Conservation (phyloP, 2,888 invertebrate species). For the Seira sanloemensis region DNA sequence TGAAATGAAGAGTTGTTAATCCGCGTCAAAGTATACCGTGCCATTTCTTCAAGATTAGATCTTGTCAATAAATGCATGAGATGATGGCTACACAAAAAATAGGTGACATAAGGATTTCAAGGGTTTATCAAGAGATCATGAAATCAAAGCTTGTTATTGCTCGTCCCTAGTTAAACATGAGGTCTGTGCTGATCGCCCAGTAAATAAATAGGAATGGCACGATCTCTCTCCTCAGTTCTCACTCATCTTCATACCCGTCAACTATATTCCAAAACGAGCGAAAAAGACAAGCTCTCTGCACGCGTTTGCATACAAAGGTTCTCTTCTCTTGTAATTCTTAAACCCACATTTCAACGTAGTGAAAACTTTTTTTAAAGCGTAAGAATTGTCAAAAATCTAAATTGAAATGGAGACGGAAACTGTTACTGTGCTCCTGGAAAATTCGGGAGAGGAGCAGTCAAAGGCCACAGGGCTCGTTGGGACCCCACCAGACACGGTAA, state of each 20-base stretch:
- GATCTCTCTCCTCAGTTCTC: background rate
- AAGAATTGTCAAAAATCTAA: background rate
- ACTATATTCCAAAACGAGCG: too few species aligned
- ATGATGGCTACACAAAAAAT: background rate
- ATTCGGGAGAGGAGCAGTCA: slow-evolving; percentile 14
- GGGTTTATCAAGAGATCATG: background rate
- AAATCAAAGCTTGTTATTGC: background rate
- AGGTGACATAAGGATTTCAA: background rate
- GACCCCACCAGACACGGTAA: slow-evolving; percentile 49
- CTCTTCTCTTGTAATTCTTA: too few species aligned
- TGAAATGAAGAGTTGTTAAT: background rate
- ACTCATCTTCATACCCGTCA: too few species aligned
- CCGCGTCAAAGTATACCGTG: too few species aligned
- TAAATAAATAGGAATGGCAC: slow-evolving; percentile 3
- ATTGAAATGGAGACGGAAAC: slow-evolving; percentile 17
- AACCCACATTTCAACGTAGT: too few species aligned
- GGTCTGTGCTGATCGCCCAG: background rate
- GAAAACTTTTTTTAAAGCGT: too few species aligned
- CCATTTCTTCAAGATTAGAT: background rate
- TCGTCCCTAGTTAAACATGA: background rate
- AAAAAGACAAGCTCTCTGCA: too few species aligned
- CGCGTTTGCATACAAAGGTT: too few species aligned
- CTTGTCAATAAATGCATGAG: background rate
- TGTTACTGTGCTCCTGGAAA: slow-evolving; percentile 30
- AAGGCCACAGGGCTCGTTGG: slow-evolving; percentile 37